Conservation (phyloP, 2,888 invertebrate genomes). For the Platycheirus albimanus region DNA sequence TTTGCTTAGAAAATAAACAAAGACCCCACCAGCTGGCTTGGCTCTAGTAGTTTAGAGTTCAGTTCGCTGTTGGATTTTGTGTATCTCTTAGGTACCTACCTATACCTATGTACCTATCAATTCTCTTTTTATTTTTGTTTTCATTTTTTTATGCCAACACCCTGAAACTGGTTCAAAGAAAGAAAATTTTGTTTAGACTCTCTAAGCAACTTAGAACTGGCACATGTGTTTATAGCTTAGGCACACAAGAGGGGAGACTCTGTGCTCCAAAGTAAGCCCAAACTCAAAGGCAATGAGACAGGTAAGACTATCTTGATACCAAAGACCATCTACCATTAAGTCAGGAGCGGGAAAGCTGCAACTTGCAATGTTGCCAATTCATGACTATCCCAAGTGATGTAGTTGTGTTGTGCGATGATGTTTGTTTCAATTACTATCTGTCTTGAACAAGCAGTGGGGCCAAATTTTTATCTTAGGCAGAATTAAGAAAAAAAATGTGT, state of each 20-base stretch:
- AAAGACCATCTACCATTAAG: conserved; percentile 35
- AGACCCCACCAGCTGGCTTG: conserved; percentile 57
- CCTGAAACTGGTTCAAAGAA: conserved; percentile 72
- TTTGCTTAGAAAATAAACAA: conserved; percentile 61
- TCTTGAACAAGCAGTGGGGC: too few relatives aligned
- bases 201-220: conserved; percentile 53
- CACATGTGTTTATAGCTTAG: conserved; percentile 58
- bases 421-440: too few relatives aligned
- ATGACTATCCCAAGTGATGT: conserved; percentile 10
- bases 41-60: not conserved
- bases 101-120: too few relatives aligned
- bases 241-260: not conserved
- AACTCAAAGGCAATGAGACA: conserved; percentile 14
- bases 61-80: conserved; percentile 14
- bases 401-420: not conserved
- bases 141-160: conserved; percentile 69
- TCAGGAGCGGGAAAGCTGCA: not conserved
- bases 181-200: conserved; percentile 60
- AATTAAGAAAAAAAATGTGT: too few relatives aligned
- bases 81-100: not conserved
- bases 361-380: conserved; percentile 46
- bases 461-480: too few relatives aligned
- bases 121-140: conserved; percentile 41
- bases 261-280: not conserved
- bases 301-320: conserved; percentile 2